A percentile compares a stretch with the other conserved stretches of the same genome.
phyloP scores from a whole-genome alignment of 1,140 invertebrate genomes.

The Leptoteleia sp. region DNA sequence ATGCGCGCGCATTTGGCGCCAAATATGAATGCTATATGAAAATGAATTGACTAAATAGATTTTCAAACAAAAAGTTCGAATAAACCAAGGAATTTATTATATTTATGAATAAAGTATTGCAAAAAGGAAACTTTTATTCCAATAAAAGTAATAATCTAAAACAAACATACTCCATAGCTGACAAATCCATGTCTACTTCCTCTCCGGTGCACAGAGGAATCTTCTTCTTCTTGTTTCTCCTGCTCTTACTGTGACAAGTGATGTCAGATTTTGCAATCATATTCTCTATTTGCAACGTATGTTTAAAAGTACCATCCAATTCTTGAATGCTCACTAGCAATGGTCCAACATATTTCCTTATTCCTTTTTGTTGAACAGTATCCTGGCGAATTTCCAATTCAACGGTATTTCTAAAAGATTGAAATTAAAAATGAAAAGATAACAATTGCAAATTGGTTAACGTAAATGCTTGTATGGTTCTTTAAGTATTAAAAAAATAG shows the following conservation, averaged over 20 bases:
- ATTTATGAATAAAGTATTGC: no score
- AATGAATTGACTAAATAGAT: no score
- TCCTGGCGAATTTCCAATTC: constrained; percentile 98
- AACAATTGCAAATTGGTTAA: no score
- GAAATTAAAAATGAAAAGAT: constrained; percentile 1
- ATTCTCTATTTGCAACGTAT: constrained; percentile 97
- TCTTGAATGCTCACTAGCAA: constrained; percentile 97
- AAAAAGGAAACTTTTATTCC: no score
- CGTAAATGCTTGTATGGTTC: no score
- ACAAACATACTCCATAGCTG: constrained; percentile 93
- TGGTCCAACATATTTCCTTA: constrained; percentile 95
- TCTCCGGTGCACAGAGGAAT: constrained; percentile 99
- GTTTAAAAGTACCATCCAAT: constrained; percentile 98
- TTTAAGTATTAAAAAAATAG: constrained; percentile 1
- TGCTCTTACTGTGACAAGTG: constrained; percentile 98
- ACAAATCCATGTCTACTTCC: constrained; percentile 99
- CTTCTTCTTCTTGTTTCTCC: constrained; percentile 99
- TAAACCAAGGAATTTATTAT: no score
- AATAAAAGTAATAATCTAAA: no score
- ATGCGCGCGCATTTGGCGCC: no score
- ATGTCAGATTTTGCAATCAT: constrained; percentile 98
- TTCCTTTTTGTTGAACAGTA: constrained; percentile 88
- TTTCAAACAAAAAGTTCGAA: no score
- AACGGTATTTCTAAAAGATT: constrained; percentile 94
- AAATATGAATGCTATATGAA: no score